Evolutionary conservation across 1,140 invertebrate species (phyloP), one percentile per base, ranked within the genome.

Genomic region (Tetranychus cinnabarinus): DNA sequence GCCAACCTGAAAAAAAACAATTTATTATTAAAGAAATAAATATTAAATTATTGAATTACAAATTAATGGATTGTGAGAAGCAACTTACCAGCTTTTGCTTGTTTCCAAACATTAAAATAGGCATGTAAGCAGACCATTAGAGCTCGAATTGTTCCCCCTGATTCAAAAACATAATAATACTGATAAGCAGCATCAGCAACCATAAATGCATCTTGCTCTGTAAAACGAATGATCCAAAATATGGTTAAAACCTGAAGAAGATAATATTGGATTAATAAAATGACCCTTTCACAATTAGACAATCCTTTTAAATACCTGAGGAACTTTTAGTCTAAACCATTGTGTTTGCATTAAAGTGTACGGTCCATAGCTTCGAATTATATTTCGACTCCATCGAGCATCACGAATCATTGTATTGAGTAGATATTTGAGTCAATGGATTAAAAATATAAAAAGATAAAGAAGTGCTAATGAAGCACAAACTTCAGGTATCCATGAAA

Each of bases 41-140:
- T 36, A 15, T 39, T 3, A 23, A 39, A 3, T 8, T 42, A 54
- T 5, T 23, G 33, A 34, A 34, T 10, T 8, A 36, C 4, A 12
- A 34, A 36, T 57, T 8, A 37, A 37, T 23, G n/a, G n/a, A n/a
- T n/a, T n/a, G n/a, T n/a, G n/a, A n/a, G n/a, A n/a, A n/a, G n/a
- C 36, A 39, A 36, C 48, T 36, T 61, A 65, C 64, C 89, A 36
- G 83, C 82, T 61, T 83, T 80, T 0, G 88, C 86, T 69, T 92
- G 86, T 70, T 85, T 87, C 88, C 89, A 96, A 48, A 97, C 88
- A 71, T 96, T 97, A 70, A 95, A 95, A 69, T 97, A 96, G 6
- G 88, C 88, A 72, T 97, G 91, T 58, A 96, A 84, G 67, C 88
- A 85, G 81, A 97, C 88, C 82, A 95, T 91, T 1, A 87, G 77